Base-by-base conservation (phyloP, 2,797 vertebrate genomes). In the Monodelphis domestica region DNA sequence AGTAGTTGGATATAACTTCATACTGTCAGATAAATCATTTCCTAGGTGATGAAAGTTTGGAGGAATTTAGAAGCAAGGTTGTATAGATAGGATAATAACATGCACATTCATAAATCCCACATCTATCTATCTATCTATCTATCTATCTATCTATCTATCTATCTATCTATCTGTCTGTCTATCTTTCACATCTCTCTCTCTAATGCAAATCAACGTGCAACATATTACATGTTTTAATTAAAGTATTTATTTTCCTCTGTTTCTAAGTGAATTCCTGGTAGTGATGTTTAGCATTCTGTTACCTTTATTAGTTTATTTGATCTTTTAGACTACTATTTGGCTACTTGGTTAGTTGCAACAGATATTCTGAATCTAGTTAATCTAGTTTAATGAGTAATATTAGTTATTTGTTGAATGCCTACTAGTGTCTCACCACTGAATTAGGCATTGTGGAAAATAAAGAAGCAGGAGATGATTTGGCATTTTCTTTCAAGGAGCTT, bases 351-450 rank as follows among this genome's bases (percentile, higher is more conserved):
- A 88, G 91, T 52, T 94, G 53, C 1, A 54, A 50, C 54, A 88
- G n/a, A 53, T 87, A 88, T 30, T 89, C 92, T 54, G 50, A 12
- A 92, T 33, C 54, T 93, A 88, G 52, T 95, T 95, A 91, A 92
- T 95, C 92, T 95, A 59, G 94, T 53, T 30, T 92, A 84, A 57
- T 90, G 84, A 89, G 7, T 90, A 93, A 70, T 10, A 29, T 90
- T 90, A 5, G 94, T 94, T 17, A 95, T 57, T 93, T 94, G 63
- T 91, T 93, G 63, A 12, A 51, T 91, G 87, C 51, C 55, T 87
- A 21, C 29, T 95, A 63, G 28, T 84, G 52, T 38, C 10, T 26
- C 93, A 57, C 33, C 91, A 92, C 89, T 95, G 50, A 3, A 59
- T 50, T 59, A 87, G 84, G 51, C 10, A 7, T 28, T 55, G 21